phyloP scores from a whole-genome alignment of 2,797 vertebrate genomes.

The Echeneis naucrates region DNA sequence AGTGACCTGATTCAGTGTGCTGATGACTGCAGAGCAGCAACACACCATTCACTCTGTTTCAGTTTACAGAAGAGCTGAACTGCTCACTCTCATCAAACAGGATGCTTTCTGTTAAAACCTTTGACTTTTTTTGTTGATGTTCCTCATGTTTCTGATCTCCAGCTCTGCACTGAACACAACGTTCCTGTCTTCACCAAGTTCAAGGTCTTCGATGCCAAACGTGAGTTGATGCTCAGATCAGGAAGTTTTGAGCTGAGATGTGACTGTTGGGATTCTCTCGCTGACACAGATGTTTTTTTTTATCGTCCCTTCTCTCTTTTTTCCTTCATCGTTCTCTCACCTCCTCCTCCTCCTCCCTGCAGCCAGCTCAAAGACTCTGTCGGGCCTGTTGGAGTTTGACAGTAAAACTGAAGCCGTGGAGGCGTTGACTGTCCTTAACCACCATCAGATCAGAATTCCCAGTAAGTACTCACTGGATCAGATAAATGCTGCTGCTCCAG shows the following conservation, averaged over 20 bases:
- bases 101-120: too few species aligned
- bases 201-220: constrained; percentile 95
- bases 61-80: too few species aligned
- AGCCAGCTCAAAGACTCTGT: constrained; percentile 94
- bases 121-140: too few species aligned
- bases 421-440: constrained; percentile 94
- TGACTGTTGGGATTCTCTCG: not conserved
- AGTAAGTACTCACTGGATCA: constrained; percentile 80
- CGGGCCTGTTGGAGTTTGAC: constrained; percentile 93
- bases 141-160: constrained; percentile 44
- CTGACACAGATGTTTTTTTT: not conserved
- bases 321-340: not conserved
- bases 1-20: too few species aligned
- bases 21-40: too few species aligned
- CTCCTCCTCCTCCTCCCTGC: constrained; percentile 22
- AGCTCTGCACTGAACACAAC: constrained; percentile 92
- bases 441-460: constrained; percentile 95
- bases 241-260: not conserved
- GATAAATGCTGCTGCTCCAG: too few species aligned
- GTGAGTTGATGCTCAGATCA: constrained; percentile 82
- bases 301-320: too few species aligned
- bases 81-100: too few species aligned
- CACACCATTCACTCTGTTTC: too few species aligned
- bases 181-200: constrained; percentile 94
- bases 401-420: constrained; percentile 93